Evolutionary conservation across 2,797 vertebrate species (phyloP), one percentile per base, ranked within the genome.

Genomic region (Mus minutoides): DNA sequence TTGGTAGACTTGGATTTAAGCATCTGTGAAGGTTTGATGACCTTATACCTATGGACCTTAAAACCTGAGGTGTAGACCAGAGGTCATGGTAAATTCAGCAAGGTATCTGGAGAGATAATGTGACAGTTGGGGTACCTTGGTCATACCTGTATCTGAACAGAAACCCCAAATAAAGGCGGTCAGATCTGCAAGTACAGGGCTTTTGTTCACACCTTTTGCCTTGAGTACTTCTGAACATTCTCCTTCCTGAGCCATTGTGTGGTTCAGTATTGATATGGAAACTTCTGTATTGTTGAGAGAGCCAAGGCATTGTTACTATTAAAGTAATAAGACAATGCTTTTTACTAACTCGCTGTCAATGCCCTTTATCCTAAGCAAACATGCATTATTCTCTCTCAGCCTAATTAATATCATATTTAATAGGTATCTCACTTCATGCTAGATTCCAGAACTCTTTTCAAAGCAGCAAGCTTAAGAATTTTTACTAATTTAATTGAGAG

Each of bases 401-500:
- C 98, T 99, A 98, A 99, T 99, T 99, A 99, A 99, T 99, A 99
- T 99, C 98, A 98, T 98, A 98, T 98, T 99, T 99, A 99, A 99
- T 99, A 98, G 99, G 98, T 99, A 98, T 98, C 98, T 99, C 98
- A 98, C 99, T 99, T 99, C 98, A 94, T 98, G 98, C 98, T 98
- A 99, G 99, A 98, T 99, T 99, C 99, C 98, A 98, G 99, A 99
- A 99, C 99, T 97, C 98, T 98, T 98, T 94, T 98, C 98, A 98
- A 98, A 98, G 98, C 99, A 98, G 98, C 94, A 98, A 97, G 97
- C 96, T 98, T 98, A 98, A 98, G 98, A 98, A 98, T 98, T 99
- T 99, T 99, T 99, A 98, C 99, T 99, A 98, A 99, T 99, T 99
- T 99, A 99, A 99, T 99, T 99, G 99, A 99, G 99, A 99, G 98